phyloP scores from a whole-genome alignment of 2,113 vertebrate species.

The Python bivittatus region DNA sequence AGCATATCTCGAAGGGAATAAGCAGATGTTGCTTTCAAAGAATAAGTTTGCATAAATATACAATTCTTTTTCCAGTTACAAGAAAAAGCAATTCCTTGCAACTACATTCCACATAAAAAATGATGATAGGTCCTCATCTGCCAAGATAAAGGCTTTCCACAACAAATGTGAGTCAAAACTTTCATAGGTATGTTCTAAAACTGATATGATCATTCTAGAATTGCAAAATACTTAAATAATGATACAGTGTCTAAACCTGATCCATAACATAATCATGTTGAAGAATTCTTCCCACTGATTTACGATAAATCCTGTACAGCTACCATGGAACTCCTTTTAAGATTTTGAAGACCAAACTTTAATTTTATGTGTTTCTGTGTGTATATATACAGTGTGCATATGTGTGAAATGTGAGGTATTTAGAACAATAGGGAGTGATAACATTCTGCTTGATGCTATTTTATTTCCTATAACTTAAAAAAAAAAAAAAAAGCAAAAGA shows the following conservation, averaged over 20 bases:
- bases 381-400: neutral
- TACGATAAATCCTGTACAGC: neutral
- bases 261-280: neutral
- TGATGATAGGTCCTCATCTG: slow-evolving; percentile 50
- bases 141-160: slow-evolving; percentile 58
- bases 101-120: slow-evolving; percentile 61
- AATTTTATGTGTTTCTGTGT: neutral
- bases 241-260: slow-evolving; percentile 24
- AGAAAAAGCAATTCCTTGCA: slow-evolving; percentile 59
- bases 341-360: neutral
- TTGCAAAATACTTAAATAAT: slow-evolving; percentile 36
- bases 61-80: slow-evolving; percentile 46
- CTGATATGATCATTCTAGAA: slow-evolving; percentile 28
- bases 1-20: slow-evolving; percentile 20
- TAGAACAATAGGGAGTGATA: too few relatives aligned
- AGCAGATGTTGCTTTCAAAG: slow-evolving; percentile 62
- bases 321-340: neutral
- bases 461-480: too few relatives aligned
- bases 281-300: neutral
- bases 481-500: too few relatives aligned
- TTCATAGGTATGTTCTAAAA: slow-evolving; percentile 59
- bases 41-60: slow-evolving; percentile 56
- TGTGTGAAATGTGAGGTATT: neutral
- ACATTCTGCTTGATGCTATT: too few relatives aligned
- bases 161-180: slow-evolving; percentile 57